A percentile compares a stretch with the other conserved stretches of the same genome.
phyloP scores from a whole-genome alignment of 1,140 invertebrate genomes.

The Drosophila orosa region DNA sequence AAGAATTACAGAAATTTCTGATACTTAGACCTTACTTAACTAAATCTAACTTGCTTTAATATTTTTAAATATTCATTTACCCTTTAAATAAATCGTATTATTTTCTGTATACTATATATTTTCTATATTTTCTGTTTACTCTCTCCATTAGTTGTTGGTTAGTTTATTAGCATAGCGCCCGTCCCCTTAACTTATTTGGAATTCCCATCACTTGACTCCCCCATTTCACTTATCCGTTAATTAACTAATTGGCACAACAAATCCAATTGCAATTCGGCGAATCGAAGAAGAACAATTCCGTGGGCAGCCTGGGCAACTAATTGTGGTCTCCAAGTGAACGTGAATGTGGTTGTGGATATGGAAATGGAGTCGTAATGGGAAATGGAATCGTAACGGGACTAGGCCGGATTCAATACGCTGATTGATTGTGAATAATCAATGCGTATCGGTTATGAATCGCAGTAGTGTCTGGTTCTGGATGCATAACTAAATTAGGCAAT shows the following conservation, averaged over 20 bases:
- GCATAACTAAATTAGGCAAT: constrained; percentile 70
- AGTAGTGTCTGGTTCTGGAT: constrained; percentile 26
- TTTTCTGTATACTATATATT: too few relatives aligned
- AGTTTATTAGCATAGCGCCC: background rate
- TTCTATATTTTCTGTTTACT: background rate
- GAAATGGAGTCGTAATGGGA: constrained; percentile 25
- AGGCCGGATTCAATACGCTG: constrained; percentile 58
- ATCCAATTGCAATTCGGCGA: constrained; percentile 48
- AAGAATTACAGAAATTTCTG: too few relatives aligned
- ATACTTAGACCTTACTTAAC: too few relatives aligned
- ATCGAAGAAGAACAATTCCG: constrained; percentile 22
- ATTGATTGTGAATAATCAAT: constrained; percentile 62
- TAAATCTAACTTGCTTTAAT: too few relatives aligned
- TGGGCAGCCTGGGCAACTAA: constrained; percentile 43
- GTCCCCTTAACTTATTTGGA: background rate
- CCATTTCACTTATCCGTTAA: constrained; percentile 54
- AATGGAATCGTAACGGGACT: constrained; percentile 33
- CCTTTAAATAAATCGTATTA: background rate
- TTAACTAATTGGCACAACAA: constrained; percentile 70
- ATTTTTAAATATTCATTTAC: background rate
- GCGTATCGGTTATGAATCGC: constrained; percentile 37
- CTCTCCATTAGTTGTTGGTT: background rate
- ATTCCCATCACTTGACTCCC: constrained; percentile 5
- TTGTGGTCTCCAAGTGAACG: constrained; percentile 37
- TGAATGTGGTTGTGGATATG: background rate